phyloP scores from a whole-genome alignment of 2,797 vertebrate species.

The Champsocephalus esox region DNA sequence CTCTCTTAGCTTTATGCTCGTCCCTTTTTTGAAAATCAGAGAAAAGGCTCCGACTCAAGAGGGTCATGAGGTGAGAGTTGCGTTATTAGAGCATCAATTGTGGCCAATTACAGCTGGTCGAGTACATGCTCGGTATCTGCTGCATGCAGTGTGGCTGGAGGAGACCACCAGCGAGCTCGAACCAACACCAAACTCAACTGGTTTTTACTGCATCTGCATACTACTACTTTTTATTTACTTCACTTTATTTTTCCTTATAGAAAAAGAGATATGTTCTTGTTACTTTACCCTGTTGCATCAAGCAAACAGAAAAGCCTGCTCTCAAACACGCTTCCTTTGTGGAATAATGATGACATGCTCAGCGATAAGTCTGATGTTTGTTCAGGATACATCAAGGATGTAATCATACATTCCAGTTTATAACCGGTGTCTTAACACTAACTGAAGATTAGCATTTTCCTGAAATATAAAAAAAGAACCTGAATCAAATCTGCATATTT shows the following conservation, averaged over 20 bases:
- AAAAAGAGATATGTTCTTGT: slow-evolving; percentile 29
- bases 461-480: not conserved
- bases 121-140: slow-evolving; percentile 59
- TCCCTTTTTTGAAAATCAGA: slow-evolving; percentile 58
- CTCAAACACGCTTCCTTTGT: slow-evolving; percentile 3
- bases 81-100: slow-evolving; percentile 77
- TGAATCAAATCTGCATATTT: not conserved
- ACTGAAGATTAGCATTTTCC: not conserved
- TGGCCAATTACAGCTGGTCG: slow-evolving; percentile 71
- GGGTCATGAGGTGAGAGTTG: slow-evolving; percentile 75
- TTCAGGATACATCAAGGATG: slow-evolving; percentile 28
- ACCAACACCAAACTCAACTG: slow-evolving; percentile 21
- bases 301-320: slow-evolving; percentile 35
- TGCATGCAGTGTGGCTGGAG: not conserved
- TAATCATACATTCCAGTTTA: slow-evolving; percentile 9
- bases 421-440: slow-evolving; percentile 13
- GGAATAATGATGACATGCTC: slow-evolving; percentile 45
- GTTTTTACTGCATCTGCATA: slow-evolving; percentile 11
- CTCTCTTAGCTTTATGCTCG: slow-evolving; percentile 54
- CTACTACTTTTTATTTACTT: slow-evolving; percentile 44
- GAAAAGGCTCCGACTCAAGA: slow-evolving; percentile 68
- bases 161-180: slow-evolving; percentile 10
- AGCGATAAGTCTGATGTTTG: slow-evolving; percentile 19
- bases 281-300: slow-evolving; percentile 47
- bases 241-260: slow-evolving; percentile 49